These are phyloP conservation scores for Nasonovia ribisnigri DNA, from an alignment of 2,888 invertebrate genomes.

Conservation along the genomic window DNA sequence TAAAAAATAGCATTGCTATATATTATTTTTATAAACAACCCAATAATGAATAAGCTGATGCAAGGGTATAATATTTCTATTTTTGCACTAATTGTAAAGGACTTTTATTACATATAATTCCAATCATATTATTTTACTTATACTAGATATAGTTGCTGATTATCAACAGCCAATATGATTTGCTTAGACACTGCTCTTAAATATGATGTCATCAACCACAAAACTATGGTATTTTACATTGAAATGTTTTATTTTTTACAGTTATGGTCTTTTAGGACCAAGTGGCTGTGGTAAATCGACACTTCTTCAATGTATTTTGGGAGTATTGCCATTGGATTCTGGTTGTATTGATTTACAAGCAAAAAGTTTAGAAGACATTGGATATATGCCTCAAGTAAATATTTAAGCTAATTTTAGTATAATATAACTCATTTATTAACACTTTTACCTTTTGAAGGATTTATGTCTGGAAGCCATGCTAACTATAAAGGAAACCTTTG, in stretches of 20 bases:
- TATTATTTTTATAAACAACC: not conserved
- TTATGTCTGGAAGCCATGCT: constrained; percentile 80
- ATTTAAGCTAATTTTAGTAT: not conserved
- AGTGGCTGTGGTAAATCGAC: constrained; percentile 75
- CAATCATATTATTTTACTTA: not conserved
- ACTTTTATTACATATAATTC: not conserved
- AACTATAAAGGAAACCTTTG: constrained; percentile 82
- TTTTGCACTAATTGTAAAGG: not conserved
- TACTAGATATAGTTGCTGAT: not conserved
- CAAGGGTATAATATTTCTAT: not conserved
- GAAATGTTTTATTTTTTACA: constrained; percentile 69
- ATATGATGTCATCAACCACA: not conserved
- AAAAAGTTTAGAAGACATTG: constrained; percentile 68
- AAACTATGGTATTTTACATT: not conserved
- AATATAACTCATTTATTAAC: not conserved
- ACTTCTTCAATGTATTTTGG: constrained; percentile 72
- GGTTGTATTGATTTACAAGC: constrained; percentile 72
- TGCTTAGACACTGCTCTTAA: not conserved
- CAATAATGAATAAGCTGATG: not conserved
- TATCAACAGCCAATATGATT: not conserved
- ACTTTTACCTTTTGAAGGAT: constrained; percentile 73
- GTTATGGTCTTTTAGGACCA: constrained; percentile 68
- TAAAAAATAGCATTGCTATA: not conserved
- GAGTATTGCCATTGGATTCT: constrained; percentile 71
- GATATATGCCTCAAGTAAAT: constrained; percentile 73